Conservation (phyloP, 2,113 vertebrate species). For the Oncorhynchus masou region DNA sequence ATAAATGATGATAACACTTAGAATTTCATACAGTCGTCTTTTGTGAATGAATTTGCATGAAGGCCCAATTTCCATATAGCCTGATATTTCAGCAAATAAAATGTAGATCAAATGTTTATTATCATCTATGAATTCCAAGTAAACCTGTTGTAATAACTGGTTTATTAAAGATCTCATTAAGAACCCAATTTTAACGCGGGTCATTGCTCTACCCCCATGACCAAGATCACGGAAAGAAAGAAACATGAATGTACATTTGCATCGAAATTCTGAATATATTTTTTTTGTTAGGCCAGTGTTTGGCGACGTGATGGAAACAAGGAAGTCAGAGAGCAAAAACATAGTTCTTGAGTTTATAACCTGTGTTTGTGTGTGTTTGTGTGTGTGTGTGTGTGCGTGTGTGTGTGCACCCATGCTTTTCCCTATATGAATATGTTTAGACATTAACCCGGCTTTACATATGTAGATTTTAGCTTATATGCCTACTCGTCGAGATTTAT, state of each 20-base stretch:
- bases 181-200: background rate
- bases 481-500: background rate
- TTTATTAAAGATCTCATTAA: background rate
- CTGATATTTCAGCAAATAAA: background rate
- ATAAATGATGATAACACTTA: background rate
- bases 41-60: background rate
- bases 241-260: too few relatives aligned
- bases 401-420: background rate
- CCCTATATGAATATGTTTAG: constrained; percentile 5
- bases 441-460: background rate
- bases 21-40: background rate
- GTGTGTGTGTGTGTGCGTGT: background rate
- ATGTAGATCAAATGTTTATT: background rate
- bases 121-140: background rate
- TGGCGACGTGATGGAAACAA: background rate
- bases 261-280: too few relatives aligned
- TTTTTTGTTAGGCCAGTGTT: background rate
- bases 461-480: background rate
- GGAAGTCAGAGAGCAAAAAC: background rate
- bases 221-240: too few relatives aligned
- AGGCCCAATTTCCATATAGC: background rate
- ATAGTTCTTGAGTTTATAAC: background rate
- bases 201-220: background rate
- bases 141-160: background rate
- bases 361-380: background rate